Evolutionary conservation across 1,140 invertebrate species (phyloP).

Genomic region (Leptonema lineaticorne): DNA sequence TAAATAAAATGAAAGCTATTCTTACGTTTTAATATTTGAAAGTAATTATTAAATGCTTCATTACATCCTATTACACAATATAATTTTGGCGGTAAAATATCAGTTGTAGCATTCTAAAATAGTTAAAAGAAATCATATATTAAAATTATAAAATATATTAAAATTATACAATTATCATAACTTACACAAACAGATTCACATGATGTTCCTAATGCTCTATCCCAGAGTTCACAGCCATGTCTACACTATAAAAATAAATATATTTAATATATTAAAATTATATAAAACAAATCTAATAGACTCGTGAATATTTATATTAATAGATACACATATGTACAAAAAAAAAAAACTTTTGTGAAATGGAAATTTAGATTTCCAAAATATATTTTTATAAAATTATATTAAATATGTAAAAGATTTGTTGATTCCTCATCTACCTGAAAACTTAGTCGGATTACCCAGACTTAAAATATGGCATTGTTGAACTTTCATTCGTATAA

Average conservation of each 20-base stretch:
- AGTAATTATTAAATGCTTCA: constrained; percentile 72
- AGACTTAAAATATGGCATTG: too few relatives aligned
- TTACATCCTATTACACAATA: constrained; percentile 81
- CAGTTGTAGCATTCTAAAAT: constrained; percentile 67
- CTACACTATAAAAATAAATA: constrained; percentile 61
- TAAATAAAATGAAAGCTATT: constrained; percentile 25
- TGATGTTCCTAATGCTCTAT: constrained; percentile 62
- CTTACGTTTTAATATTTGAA: constrained; percentile 68
- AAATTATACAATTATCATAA: constrained; percentile 44
- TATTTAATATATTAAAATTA: neutral
- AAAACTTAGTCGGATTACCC: too few relatives aligned
- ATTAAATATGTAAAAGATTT: too few relatives aligned
- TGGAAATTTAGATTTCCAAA: too few relatives aligned
- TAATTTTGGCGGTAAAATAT: constrained; percentile 65
- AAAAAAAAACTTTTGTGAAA: neutral
- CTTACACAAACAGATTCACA: constrained; percentile 74
- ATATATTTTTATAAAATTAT: too few relatives aligned
- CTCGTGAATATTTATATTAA: neutral
- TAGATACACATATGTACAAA: neutral
- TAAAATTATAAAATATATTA: constrained; percentile 14
- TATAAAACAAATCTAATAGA: neutral
- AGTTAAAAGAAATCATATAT: constrained; percentile 35
- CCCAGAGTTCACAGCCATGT: constrained; percentile 69
- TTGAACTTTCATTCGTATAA: too few relatives aligned
- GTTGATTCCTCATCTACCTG: too few relatives aligned